Percentiles rank a stretch among this genome's conserved stretches.
phyloP scores from a whole-genome alignment of 2,797 vertebrate species.

The Okamejei kenojei region DNA sequence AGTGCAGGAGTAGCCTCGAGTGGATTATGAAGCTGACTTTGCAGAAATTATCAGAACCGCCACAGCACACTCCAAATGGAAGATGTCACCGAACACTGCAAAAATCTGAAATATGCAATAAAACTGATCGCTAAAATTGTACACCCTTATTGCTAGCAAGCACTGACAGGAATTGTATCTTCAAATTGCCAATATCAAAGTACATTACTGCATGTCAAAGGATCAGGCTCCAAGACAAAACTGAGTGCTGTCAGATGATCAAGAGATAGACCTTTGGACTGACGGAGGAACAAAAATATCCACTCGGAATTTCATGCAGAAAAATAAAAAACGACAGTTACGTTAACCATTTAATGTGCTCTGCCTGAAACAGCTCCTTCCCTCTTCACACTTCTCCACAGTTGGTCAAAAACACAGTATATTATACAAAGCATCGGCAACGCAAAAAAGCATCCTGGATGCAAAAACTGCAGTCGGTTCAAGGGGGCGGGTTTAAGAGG shows the following conservation, averaged over 20 bases:
- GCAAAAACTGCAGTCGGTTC: too few relatives aligned
- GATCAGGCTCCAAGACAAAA: conserved; percentile 1
- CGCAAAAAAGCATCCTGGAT: too few relatives aligned
- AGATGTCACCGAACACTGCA: not conserved
- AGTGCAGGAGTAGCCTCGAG: not conserved
- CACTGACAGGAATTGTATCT: not conserved
- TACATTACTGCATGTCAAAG: not conserved
- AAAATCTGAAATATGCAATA: not conserved
- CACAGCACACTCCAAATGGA: not conserved
- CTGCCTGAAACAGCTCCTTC: not conserved
- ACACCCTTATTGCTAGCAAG: not conserved
- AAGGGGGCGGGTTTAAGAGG: too few relatives aligned
- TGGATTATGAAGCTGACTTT: not conserved
- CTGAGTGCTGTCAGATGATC: not conserved
- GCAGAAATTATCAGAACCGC: not conserved
- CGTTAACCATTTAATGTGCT: not conserved
- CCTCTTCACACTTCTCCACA: not conserved
- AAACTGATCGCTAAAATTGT: not conserved
- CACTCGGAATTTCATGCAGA: not conserved
- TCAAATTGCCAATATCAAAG: conserved; percentile 18
- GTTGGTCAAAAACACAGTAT: too few relatives aligned
- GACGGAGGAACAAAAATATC: not conserved
- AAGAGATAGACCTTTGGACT: not conserved
- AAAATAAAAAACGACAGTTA: not conserved
- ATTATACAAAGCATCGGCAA: too few relatives aligned